phyloP scores from a whole-genome alignment of 2,113 vertebrate genomes.

The Tursiops truncatus region DNA sequence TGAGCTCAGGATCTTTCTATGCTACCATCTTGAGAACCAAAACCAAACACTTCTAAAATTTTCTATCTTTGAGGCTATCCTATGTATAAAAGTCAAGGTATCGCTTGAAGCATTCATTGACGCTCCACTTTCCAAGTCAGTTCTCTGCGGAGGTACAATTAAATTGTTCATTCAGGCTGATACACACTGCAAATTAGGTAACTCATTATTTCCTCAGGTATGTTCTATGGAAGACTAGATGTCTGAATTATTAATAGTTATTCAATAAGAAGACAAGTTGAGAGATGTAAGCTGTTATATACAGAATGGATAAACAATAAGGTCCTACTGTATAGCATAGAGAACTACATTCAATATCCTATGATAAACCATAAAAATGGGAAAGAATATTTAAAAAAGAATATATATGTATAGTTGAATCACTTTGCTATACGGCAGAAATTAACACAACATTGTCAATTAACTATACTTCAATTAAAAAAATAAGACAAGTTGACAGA shows the following conservation, averaged over 20 bases:
- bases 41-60: not conserved
- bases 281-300: not conserved
- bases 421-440: not conserved
- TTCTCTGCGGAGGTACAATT: not conserved
- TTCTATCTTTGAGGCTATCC: not conserved
- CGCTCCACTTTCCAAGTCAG: not conserved
- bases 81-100: not conserved
- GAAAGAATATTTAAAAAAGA: not conserved
- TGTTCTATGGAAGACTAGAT: not conserved
- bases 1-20: not conserved
- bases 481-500: too few relatives aligned
- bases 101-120: not conserved
- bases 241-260: not conserved
- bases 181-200: not conserved
- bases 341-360: not conserved
- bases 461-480: not conserved
- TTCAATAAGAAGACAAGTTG: not conserved
- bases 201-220: not conserved
- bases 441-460: not conserved
- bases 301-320: not conserved
- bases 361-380: not conserved
- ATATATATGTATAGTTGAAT: not conserved
- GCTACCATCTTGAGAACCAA: fast-evolving
- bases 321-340: not conserved
- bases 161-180: not conserved